phyloP scores from a whole-genome alignment of 2,113 vertebrate genomes.

The Cyprinus carpio region DNA sequence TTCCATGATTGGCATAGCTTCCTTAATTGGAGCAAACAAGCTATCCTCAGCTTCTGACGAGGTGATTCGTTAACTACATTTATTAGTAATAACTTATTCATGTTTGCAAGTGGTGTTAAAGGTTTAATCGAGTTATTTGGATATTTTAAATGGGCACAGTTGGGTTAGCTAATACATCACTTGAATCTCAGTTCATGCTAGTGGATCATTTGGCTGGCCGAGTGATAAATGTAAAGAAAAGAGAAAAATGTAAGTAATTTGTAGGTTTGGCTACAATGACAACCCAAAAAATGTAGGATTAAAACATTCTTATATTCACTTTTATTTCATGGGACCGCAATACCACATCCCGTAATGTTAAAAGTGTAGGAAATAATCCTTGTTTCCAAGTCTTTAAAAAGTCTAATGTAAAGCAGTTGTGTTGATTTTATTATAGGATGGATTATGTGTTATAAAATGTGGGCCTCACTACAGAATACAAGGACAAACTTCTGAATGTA shows the following conservation, averaged over 20 bases:
- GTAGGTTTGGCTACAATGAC: constrained; percentile 49
- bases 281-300: constrained; percentile 61
- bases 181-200: constrained; percentile 54
- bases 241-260: constrained; percentile 36
- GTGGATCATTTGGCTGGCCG: constrained; percentile 76
- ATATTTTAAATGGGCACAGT: constrained; percentile 47
- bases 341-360: constrained; percentile 8
- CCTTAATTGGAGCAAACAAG: constrained; percentile 8
- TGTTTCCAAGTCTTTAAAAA: not conserved
- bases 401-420: not conserved
- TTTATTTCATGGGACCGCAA: constrained; percentile 42
- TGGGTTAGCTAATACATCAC: constrained; percentile 43
- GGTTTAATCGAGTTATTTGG: constrained; percentile 34
- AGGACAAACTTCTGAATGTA: constrained; percentile 43
- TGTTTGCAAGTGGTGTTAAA: constrained; percentile 31
- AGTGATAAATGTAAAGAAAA: constrained; percentile 65
- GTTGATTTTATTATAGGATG: constrained; percentile 28
- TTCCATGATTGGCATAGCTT: constrained; percentile 22
- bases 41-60: constrained; percentile 41
- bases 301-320: constrained; percentile 36
- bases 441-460: constrained; percentile 25
- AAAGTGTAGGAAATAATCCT: not conserved
- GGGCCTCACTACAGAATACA: not conserved
- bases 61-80: constrained; percentile 40
- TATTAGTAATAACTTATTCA: constrained; percentile 50